phyloP scores from a whole-genome alignment of 2,797 vertebrate genomes.

The Gymnothorax reevesii region DNA sequence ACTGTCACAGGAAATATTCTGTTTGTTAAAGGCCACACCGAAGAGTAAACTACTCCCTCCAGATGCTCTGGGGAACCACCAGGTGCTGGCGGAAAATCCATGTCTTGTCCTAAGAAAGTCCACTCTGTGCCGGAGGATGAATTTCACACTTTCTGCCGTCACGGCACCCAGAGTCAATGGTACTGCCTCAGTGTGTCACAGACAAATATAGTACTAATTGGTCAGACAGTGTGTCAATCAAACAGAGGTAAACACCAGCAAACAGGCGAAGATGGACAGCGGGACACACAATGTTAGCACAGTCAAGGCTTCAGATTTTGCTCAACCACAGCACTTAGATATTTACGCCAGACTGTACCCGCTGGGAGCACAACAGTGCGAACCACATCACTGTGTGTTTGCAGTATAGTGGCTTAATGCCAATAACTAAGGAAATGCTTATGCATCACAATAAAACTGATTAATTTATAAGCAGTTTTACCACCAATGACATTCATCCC shows the following conservation, averaged over 20 bases:
- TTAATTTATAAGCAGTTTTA: no score
- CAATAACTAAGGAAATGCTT: no score
- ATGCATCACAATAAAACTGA: no score
- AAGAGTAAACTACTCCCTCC: neutral
- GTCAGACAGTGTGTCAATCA: neutral
- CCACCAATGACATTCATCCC: no score
- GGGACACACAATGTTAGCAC: no score
- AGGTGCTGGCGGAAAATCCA: neutral
- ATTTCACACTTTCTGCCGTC: neutral
- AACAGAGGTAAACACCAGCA: neutral
- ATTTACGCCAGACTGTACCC: no score
- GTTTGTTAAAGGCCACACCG: neutral
- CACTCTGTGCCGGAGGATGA: neutral
- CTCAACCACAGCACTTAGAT: no score
- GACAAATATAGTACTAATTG: neutral
- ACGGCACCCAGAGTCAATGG: constrained; percentile 15
- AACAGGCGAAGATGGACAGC: no score
- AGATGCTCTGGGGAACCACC: constrained; percentile 3
- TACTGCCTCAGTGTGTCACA: neutral
- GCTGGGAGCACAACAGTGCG: no score
- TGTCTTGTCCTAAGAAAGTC: neutral
- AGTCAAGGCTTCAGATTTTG: no score
- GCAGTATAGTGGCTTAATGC: no score
- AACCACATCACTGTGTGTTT: no score
- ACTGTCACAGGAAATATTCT: neutral